Conservation (phyloP, 1,140 invertebrate genomes). For the Ostrea denselamellosa region DNA sequence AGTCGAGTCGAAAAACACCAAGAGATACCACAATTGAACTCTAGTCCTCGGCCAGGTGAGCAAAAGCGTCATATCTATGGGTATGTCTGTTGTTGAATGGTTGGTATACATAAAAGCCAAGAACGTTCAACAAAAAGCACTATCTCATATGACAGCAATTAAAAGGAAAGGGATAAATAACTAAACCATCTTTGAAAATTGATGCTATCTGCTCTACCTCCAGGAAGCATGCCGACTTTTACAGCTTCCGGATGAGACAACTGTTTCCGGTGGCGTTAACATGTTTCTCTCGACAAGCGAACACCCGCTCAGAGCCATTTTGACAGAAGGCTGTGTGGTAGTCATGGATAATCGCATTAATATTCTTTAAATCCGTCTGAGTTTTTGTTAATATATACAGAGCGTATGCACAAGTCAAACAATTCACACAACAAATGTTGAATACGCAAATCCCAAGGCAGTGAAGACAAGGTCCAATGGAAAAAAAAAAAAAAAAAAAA, state of each 20-base stretch:
- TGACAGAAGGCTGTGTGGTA: not conserved
- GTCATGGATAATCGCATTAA: not conserved
- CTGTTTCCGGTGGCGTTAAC: conserved; percentile 7
- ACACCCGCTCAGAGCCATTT: not conserved
- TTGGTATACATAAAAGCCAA: not conserved
- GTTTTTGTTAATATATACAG: not conserved
- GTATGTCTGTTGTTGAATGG: not conserved
- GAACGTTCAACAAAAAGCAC: not conserved
- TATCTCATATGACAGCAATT: conserved; percentile 8
- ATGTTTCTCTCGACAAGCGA: not conserved
- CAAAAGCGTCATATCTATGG: too few relatives aligned
- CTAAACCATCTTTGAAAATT: conserved; percentile 4
- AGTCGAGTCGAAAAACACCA: too few relatives aligned
- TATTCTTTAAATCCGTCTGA: not conserved
- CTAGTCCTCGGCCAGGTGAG: too few relatives aligned
- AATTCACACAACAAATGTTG: conserved; percentile 19
- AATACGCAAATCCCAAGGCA: not conserved
- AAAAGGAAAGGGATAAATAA: not conserved
- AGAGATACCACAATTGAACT: too few relatives aligned
- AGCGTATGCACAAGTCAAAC: conserved; percentile 20
- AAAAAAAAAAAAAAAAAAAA: too few relatives aligned
- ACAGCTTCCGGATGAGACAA: conserved; percentile 30
- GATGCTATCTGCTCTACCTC: conserved; percentile 10
- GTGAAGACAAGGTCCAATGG: not conserved
- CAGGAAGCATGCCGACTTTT: conserved; percentile 14